Conservation (phyloP, 2,888 invertebrate species). For the Meiosimyza platycephala region DNA sequence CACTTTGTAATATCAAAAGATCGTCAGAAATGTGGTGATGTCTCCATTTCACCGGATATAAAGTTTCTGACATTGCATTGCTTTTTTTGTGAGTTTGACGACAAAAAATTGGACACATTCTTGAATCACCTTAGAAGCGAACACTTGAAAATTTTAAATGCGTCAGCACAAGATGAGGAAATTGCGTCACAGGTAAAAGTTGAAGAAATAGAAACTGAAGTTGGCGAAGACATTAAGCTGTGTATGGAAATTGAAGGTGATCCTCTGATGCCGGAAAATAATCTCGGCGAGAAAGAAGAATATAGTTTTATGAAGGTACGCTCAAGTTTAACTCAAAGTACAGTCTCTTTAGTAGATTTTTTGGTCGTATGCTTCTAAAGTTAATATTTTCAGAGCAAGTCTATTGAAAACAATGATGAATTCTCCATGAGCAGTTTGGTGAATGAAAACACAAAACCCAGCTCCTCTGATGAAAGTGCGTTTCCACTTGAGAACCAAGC, state of each 20-base stretch:
- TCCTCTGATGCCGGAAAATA: background rate
- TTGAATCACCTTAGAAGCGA: background rate
- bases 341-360: too few relatives aligned
- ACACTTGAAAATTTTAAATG: background rate
- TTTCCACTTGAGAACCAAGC: too few relatives aligned
- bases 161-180: too few relatives aligned
- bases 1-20: too few relatives aligned
- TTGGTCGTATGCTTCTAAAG: too few relatives aligned
- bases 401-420: too few relatives aligned
- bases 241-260: background rate
- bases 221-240: background rate
- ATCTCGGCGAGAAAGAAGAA: background rate
- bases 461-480: background rate
- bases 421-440: too few relatives aligned
- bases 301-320: too few relatives aligned
- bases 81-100: conserved; percentile 3
- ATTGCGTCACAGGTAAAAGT: background rate
- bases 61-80: background rate
- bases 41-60: conserved; percentile 1
- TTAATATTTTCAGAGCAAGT: too few relatives aligned
- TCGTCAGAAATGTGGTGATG: conserved; percentile 13
- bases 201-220: background rate
- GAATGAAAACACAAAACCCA: background rate
- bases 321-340: too few relatives aligned
- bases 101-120: background rate